Conservation (phyloP, 2,113 vertebrate species). For the Ammodytes marinus region DNA sequence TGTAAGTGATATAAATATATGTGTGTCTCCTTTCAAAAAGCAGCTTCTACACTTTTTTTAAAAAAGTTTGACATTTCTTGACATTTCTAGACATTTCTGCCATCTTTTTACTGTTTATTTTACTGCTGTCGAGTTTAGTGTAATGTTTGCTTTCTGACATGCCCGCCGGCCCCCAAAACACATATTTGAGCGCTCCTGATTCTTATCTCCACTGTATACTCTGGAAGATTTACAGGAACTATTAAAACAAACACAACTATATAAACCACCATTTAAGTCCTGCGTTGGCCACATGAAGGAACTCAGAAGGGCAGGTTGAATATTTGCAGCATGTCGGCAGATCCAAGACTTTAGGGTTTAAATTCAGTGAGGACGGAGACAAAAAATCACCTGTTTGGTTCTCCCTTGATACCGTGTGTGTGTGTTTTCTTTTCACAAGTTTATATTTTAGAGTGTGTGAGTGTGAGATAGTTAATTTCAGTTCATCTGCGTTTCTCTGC, state of each 20-base stretch:
- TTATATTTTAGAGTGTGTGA: constrained; percentile 36
- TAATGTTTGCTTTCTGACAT: constrained; percentile 56
- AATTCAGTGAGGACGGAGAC: constrained; percentile 41
- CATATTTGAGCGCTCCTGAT: constrained; percentile 61
- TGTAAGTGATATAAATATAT: background rate
- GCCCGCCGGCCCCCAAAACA: constrained; percentile 23
- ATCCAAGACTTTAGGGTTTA: constrained; percentile 20
- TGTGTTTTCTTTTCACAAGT: constrained; percentile 47
- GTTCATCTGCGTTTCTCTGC: constrained; percentile 65
- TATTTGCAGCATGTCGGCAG: constrained; percentile 46
- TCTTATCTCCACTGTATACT: constrained; percentile 60
- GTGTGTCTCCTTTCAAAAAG: background rate
- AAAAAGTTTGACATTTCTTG: constrained; percentile 6
- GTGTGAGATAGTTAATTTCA: constrained; percentile 15
- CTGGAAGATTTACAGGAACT: constrained; percentile 51
- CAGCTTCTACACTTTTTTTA: background rate
- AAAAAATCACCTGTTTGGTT: constrained; percentile 65
- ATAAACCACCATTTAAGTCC: constrained; percentile 47
- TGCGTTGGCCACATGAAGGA: constrained; percentile 48
- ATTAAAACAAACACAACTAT: constrained; percentile 49
- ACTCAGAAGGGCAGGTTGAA: constrained; percentile 27
- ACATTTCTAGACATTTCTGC: constrained; percentile 5
- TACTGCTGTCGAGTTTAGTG: constrained; percentile 37
- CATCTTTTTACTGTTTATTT: constrained; percentile 68
- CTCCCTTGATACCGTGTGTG: constrained; percentile 29